Evolutionary conservation across 2,797 vertebrate species (phyloP).

Genomic region (Peromyscus attwateri): DNA sequence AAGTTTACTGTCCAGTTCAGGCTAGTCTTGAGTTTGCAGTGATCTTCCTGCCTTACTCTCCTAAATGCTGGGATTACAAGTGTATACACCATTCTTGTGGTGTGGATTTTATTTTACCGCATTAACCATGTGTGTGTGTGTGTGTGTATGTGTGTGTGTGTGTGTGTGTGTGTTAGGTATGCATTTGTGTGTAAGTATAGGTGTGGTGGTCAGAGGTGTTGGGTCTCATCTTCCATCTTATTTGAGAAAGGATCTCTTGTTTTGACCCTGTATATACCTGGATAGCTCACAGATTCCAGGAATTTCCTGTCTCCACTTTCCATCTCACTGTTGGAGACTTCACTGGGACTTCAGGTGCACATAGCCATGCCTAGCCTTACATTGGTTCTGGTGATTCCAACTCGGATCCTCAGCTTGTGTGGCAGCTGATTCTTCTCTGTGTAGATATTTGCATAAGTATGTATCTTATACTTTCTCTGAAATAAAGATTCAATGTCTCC

Average conservation of each 20-base stretch:
- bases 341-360: neutral
- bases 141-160: neutral
- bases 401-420: neutral
- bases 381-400: neutral
- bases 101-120: neutral
- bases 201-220: neutral
- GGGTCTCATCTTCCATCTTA: neutral
- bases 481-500: neutral
- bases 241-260: neutral
- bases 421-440: neutral
- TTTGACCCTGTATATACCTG: neutral
- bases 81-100: neutral
- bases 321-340: neutral
- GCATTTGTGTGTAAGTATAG: neutral
- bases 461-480: constrained; percentile 26
- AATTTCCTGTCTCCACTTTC: neutral
- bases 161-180: neutral
- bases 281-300: neutral
- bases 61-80: neutral
- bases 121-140: neutral
- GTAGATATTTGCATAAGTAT: neutral
- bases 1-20: neutral
- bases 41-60: neutral
- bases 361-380: neutral
- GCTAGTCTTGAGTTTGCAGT: neutral